Evolutionary conservation across 2,888 invertebrate species (phyloP), one percentile per base, ranked within the genome.

Genomic region (Lochmaea crataegi): DNA sequence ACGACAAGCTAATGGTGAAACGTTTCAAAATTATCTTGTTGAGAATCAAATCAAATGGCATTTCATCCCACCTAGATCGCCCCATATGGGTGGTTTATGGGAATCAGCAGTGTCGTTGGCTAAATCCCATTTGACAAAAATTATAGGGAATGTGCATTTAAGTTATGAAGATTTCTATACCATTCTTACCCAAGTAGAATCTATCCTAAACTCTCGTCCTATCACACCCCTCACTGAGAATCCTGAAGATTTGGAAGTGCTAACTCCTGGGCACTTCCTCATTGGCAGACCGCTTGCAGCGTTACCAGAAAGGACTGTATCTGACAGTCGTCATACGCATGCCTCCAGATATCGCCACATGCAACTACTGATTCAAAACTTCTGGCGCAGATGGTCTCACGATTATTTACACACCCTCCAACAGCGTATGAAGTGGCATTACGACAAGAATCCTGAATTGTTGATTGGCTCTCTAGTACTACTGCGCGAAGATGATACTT

Each of bases 1-100:
- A n/a, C n/a, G n/a, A n/a, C n/a, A n/a, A n/a, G n/a, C n/a, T 9
- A 64, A 38, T 41, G 60, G 70, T 9, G 42, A 14, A 45, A 45
- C 2, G 4, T 45, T 45, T 45, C 42, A 45, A 45, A 45, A 45
- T 45, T 45, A 45, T 45, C 42, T 45, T 45, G 42, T 45, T 12
- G 42, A 45, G 42, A 45, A 45, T 45, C 12, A 45, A 45, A 45
- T 45, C 4, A 45, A 45, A 45, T 45, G 42, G 42, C 42, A 45
- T 45, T 45, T 45, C 12, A 14, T 45, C 12, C 42, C 42, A 45
- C 42, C 42, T 4, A 45, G 42, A 12, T 45, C 42, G 4, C 42
- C 42, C 42, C 12, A 12, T 45, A 45, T 11, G 42, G 42, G 42
- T 32, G 42, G 42, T 12, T 45, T 45, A 45, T 56, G 56, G 56